Conservation (phyloP, 2,797 vertebrate genomes). For the Sebastiscus albofasciatus region DNA sequence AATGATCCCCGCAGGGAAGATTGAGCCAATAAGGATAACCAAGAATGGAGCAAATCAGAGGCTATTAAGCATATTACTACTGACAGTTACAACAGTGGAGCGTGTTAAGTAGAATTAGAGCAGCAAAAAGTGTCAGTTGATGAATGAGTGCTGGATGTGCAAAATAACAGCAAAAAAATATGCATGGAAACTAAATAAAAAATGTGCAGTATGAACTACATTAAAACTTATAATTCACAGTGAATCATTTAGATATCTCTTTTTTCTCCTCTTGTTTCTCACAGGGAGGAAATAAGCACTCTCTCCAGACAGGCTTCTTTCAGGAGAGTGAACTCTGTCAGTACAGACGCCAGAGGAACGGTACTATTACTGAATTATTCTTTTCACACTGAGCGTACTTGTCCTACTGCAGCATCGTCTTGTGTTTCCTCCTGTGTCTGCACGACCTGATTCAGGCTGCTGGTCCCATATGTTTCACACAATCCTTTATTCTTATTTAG, state of each 20-base stretch:
- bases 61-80: neutral
- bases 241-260: neutral
- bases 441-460: neutral
- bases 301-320: constrained; percentile 85
- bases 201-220: neutral
- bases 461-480: neutral
- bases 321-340: constrained; percentile 81
- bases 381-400: neutral
- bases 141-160: neutral
- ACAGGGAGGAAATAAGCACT: constrained; percentile 83
- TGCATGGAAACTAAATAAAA: neutral
- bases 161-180: neutral
- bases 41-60: neutral
- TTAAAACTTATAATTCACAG: neutral
- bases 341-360: constrained; percentile 76
- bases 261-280: neutral
- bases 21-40: neutral
- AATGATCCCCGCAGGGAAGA: constrained; percentile 13
- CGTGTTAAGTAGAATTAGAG: neutral
- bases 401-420: neutral
- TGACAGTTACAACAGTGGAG: constrained; percentile 5
- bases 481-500: neutral
- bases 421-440: neutral
- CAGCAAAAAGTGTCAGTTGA: neutral
- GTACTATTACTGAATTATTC: constrained; percentile 44